Conservation (phyloP, 2,797 vertebrate species). For the Peromyscus melanophrys region DNA sequence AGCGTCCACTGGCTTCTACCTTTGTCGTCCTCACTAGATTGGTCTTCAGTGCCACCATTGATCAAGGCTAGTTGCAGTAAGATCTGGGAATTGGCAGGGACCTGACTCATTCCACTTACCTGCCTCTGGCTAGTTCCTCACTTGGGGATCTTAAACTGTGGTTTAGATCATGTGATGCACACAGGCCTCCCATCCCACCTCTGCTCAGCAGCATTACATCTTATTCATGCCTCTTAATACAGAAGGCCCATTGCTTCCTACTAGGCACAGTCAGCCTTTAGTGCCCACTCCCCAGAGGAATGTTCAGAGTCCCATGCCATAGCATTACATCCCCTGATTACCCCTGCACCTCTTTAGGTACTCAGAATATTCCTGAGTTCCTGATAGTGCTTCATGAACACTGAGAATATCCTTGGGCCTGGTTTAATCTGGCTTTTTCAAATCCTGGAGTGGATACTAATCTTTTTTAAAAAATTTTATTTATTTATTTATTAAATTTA, state of each 20-base stretch:
- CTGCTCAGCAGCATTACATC: not conserved
- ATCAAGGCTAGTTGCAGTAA: not conserved
- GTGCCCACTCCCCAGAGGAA: too few species aligned
- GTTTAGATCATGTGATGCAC: not conserved
- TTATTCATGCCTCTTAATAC: not conserved
- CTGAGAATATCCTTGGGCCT: not conserved
- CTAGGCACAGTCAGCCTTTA: not conserved
- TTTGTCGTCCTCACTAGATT: not conserved
- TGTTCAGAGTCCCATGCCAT: not conserved
- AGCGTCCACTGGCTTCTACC: not conserved
- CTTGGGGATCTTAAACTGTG: not conserved
- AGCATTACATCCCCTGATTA: fast-evolving
- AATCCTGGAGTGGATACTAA: not conserved
- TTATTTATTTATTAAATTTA: too few species aligned
- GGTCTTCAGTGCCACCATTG: too few species aligned
- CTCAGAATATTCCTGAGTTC: too few species aligned
- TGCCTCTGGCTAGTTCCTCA: not conserved
- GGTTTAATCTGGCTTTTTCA: not conserved
- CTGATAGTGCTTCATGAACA: not conserved
- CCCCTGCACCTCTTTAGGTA: not conserved
- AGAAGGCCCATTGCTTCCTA: fast-evolving
- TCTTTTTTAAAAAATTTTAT: not conserved
- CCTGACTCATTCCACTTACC: fast-evolving
- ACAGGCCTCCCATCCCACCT: fast-evolving
- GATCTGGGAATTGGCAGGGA: not conserved